Conservation (phyloP, 2,888 invertebrate genomes). For the Ligdia adustata region DNA sequence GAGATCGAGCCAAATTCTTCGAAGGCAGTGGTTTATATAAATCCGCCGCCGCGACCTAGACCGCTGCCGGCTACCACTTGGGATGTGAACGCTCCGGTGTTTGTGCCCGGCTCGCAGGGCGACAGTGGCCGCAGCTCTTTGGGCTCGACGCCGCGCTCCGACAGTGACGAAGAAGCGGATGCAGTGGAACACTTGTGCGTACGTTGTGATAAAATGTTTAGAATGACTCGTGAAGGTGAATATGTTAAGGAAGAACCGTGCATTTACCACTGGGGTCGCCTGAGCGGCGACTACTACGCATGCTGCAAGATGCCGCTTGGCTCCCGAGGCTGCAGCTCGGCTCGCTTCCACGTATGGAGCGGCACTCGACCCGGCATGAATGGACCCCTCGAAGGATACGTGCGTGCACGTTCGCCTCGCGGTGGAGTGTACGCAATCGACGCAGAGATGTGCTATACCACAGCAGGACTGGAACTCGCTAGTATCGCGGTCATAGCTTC, state of each 20-base stretch:
- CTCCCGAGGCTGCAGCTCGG: conserved; percentile 86
- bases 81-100: conserved; percentile 88
- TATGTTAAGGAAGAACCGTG: conserved; percentile 91
- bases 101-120: conserved; percentile 84
- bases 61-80: conserved; percentile 67
- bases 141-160: conserved; percentile 81
- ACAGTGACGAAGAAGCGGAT: conserved; percentile 83
- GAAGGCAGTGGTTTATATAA: conserved; percentile 86
- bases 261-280: conserved; percentile 94
- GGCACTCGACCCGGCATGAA: conserved; percentile 88
- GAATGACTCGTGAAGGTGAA: conserved; percentile 87
- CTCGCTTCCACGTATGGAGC: conserved; percentile 90
- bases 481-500: conserved; percentile 92
- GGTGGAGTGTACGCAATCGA: conserved; percentile 92
- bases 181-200: conserved; percentile 86
- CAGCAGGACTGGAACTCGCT: conserved; percentile 92
- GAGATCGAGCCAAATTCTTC: conserved; percentile 85
- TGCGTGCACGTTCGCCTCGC: conserved; percentile 81
- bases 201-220: conserved; percentile 89
- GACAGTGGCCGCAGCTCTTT: conserved; percentile 83
- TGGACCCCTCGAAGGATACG: conserved; percentile 88
- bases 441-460: conserved; percentile 98
- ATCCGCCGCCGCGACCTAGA: conserved; percentile 76
- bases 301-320: conserved; percentile 85
- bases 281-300: conserved; percentile 83